Evolutionary conservation across 1,140 invertebrate species (phyloP).

Genomic region (Brachionus paranguensis): DNA sequence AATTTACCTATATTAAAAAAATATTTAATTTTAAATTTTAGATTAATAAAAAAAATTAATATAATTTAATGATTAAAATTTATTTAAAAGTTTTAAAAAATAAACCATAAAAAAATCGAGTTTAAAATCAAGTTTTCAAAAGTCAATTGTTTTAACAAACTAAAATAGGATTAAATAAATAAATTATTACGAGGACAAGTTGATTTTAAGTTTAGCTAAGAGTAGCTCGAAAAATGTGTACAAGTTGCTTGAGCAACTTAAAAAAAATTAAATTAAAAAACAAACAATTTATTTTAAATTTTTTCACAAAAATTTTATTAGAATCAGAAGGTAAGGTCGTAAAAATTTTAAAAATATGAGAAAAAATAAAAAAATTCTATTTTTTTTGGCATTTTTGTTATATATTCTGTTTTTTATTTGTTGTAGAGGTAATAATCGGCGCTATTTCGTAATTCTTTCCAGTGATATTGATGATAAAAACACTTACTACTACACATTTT

Average conservation of each 20-base stretch:
- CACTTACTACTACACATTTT: constrained; percentile 7
- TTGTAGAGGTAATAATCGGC: background rate
- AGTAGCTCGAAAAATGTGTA: background rate
- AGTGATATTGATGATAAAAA: constrained; percentile 1
- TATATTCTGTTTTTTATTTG: background rate
- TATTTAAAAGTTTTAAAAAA: no score
- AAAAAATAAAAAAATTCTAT: background rate
- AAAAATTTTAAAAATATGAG: background rate
- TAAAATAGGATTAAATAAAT: no score
- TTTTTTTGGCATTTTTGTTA: background rate
- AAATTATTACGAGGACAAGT: background rate
- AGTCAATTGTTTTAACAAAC: no score
- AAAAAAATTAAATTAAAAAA: background rate
- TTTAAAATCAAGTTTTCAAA: no score
- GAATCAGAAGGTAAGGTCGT: background rate
- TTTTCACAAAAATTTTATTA: background rate
- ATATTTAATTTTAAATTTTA: no score
- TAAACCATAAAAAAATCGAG: no score
- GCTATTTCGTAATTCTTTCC: background rate
- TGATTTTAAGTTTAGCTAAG: background rate
- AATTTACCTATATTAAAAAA: no score
- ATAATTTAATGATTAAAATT: no score
- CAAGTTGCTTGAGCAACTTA: background rate
- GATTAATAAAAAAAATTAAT: no score
- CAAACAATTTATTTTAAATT: background rate